Evolutionary conservation across 2,888 invertebrate genomes (phyloP).

Genomic region (Blera fallax): DNA sequence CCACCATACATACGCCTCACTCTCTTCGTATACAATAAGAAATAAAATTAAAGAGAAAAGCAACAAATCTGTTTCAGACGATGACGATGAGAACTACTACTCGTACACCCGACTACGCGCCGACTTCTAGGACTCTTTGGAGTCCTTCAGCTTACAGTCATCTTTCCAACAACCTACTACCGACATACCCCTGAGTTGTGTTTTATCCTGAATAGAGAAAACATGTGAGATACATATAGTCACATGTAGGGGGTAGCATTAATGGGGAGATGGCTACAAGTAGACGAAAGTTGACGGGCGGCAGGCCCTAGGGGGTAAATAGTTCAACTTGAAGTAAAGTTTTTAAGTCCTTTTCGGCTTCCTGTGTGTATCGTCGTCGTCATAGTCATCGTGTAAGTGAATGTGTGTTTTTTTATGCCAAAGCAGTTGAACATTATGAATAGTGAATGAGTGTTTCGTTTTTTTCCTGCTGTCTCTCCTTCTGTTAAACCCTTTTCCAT

Average conservation of each 20-base stretch:
- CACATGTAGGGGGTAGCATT: conserved; percentile 34
- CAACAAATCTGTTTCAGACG: conserved; percentile 67
- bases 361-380: conserved; percentile 41
- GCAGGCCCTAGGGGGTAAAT: conserved; percentile 63
- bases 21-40: conserved; percentile 3
- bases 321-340: conserved; percentile 72
- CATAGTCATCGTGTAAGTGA: conserved; percentile 37
- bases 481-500: conserved; percentile 39
- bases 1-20: background rate
- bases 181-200: background rate
- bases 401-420: conserved; percentile 61
- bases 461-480: conserved; percentile 8
- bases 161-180: background rate
- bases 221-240: conserved; percentile 41
- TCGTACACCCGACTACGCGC: conserved; percentile 38
- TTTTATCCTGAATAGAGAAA: conserved; percentile 44
- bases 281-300: conserved; percentile 68
- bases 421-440: conserved; percentile 65
- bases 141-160: conserved; percentile 57
- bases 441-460: conserved; percentile 60
- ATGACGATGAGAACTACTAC: conserved; percentile 7
- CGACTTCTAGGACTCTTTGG: conserved; percentile 60
- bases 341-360: conserved; percentile 65
- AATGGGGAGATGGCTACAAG: conserved; percentile 37
- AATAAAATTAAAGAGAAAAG: conserved; percentile 59